Evolutionary conservation across 2,888 invertebrate species (phyloP), one percentile per base, ranked within the genome.

Genomic region (Thera britannica): DNA sequence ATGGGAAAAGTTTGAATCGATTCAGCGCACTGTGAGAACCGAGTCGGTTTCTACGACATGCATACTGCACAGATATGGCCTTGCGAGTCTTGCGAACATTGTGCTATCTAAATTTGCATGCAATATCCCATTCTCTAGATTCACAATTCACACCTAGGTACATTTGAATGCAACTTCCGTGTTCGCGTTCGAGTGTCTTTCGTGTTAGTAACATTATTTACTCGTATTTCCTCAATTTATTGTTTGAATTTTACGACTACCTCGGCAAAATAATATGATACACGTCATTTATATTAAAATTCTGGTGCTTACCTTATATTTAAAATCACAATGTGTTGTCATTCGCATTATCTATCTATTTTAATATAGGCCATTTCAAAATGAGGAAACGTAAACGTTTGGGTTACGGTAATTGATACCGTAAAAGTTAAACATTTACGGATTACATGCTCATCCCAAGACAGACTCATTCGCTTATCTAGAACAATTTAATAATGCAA

Each of bases 1-100:
- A 88, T 87, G 83, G 85, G 84, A 87, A 87, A 90, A 89, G 83
- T 89, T 88, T 78, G 75, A 81, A 87, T 87, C 85, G 84, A 87
- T 85, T 82, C 81, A 76, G 77, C 77, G 66, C 71, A 73, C 62
- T 74, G 72, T 68, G 77, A 70, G 71, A 71, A 69, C 67, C 62
- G 67, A 68, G 72, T 68, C 69, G 71, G 74, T 77, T 76, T 76
- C 76, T 74, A 71, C 68, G 71, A 75, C 57, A 72, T 66, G 69
- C 70, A 71, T 58, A 61, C 60, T 62, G 71, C 69, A 68, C 58
- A 61, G 56, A 70, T 62, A 65, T 70, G 58, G 68, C 67, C 58
- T 61, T 63, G 66, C 59, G 8, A 23, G 34, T 52, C 52, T 52
- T 52, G 44, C 54, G 62, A 69, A 55, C 64, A 59, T 62, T 60